A percentile compares a stretch with the other conserved stretches of the same genome.
phyloP scores from a whole-genome alignment of 2,113 vertebrate genomes.

The Noctilio leporinus region DNA sequence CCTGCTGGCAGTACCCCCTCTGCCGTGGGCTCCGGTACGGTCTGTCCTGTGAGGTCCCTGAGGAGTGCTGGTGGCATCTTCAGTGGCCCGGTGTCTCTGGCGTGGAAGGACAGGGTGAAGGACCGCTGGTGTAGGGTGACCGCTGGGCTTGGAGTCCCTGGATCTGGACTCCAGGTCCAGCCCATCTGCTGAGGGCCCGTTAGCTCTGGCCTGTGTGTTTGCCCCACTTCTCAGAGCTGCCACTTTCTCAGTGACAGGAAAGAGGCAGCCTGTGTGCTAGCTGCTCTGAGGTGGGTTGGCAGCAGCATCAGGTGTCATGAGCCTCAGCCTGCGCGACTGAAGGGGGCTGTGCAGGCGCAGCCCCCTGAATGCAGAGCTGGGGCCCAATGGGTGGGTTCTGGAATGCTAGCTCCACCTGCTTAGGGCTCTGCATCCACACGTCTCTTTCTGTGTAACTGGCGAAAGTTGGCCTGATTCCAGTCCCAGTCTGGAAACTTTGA shows the following conservation, averaged over 20 bases:
- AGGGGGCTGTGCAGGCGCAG: no score
- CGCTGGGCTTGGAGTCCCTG: fast-evolving
- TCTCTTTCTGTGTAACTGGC: neutral
- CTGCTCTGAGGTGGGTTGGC: neutral
- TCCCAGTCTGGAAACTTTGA: no score
- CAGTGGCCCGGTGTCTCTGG: neutral
- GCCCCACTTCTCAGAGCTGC: neutral
- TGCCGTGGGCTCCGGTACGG: fast-evolving
- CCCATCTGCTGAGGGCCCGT: neutral
- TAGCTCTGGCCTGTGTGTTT: fast-evolving
- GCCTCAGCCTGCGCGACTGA: neutral
- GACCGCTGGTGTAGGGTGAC: fast-evolving
- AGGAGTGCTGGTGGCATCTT: fast-evolving
- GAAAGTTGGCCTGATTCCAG: neutral
- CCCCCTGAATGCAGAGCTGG: neutral
- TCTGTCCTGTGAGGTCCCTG: fast-evolving
- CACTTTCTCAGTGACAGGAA: fast-evolving
- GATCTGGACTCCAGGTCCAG: neutral
- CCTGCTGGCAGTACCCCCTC: neutral
- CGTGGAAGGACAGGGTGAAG: neutral
- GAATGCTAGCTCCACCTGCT: no score
- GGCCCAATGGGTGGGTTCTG: no score
- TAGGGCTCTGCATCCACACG: neutral
- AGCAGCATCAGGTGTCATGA: neutral
- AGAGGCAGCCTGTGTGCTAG: neutral